Base-by-base conservation (phyloP, 2,113 vertebrate species). In the Sclerurus mexicanus region DNA sequence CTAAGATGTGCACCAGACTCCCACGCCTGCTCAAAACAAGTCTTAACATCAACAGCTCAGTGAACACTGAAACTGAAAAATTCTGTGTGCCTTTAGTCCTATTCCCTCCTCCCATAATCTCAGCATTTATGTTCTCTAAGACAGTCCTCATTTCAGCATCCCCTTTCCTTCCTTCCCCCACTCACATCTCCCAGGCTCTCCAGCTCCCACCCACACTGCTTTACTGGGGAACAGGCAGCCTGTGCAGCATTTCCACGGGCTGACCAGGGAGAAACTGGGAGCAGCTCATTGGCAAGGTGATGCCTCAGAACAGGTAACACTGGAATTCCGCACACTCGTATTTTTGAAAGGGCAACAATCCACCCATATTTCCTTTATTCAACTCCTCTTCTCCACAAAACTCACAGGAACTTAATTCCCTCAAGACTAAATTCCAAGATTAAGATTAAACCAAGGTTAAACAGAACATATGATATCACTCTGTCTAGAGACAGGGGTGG, bases 401-500 rank as follows among this genome's bases (percentile, higher is more conserved):
- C 53, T 83, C 37, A 37, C 33, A 85, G 37, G 79, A 82, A 83
- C 11, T 25, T 5, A 56, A 80, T 25, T 90, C 79, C 44, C 20
- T 71, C 55, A 75, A 74, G 63, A n/a, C n/a, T n/a, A n/a, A n/a
- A n/a, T n/a, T n/a, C n/a, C n/a, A n/a, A n/a, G n/a, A n/a, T n/a
- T n/a, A n/a, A n/a, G n/a, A n/a, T n/a, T n/a, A n/a, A n/a, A 21
- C 23, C n/a, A 60, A 87, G 31, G 52, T 73, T 63, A 9, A 66
- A 76, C 44, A 63, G 75, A 74, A 77, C 39, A 14, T 31, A 80
- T 80, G 42, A 80, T 71, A 35, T 86, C 90, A 94, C 35, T 21
- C 50, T 84, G 90, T 81, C 94, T 89, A 55, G 76, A 96, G 87
- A 81, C 73, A 89, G 59, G 76, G 81, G 78, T 78, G 92, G 87